phyloP scores from a whole-genome alignment of 2,797 vertebrate genomes.

The Nyctibius grandis region DNA sequence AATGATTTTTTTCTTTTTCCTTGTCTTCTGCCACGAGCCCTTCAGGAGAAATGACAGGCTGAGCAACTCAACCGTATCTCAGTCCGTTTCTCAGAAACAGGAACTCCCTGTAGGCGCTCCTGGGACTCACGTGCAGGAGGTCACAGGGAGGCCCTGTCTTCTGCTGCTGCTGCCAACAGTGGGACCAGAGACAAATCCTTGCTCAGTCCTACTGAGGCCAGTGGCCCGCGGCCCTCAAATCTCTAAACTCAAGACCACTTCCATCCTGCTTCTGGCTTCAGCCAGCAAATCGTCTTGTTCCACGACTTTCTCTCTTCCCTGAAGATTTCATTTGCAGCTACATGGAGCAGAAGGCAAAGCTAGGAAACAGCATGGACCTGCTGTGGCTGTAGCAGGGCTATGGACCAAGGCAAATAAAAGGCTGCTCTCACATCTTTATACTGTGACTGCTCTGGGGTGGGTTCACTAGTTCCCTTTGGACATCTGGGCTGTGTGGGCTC shows the following conservation, averaged over 20 bases:
- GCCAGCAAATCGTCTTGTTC: not conserved
- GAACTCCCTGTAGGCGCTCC: not conserved
- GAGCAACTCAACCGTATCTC: not conserved
- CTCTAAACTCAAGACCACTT: not conserved
- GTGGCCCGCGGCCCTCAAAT: not conserved
- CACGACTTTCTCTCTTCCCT: not conserved
- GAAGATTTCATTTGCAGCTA: not conserved
- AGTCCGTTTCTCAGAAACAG: not conserved
- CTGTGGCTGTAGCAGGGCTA: not conserved
- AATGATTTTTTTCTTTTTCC: not conserved
- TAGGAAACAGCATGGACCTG: not conserved
- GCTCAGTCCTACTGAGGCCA: not conserved
- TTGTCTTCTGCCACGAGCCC: not conserved
- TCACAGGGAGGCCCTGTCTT: not conserved
- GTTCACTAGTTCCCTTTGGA: not conserved
- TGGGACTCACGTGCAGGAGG: not conserved
- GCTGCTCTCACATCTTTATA: not conserved
- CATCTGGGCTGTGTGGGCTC: not conserved
- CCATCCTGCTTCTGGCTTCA: not conserved
- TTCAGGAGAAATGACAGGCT: not conserved
- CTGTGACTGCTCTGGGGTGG: not conserved
- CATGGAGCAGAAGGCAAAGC: not conserved
- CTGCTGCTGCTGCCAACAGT: not conserved
- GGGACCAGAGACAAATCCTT: not conserved
- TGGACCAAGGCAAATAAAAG: not conserved